Base-by-base conservation (phyloP, 2,113 vertebrate genomes). In the human (Homo sapiens) region DNA sequence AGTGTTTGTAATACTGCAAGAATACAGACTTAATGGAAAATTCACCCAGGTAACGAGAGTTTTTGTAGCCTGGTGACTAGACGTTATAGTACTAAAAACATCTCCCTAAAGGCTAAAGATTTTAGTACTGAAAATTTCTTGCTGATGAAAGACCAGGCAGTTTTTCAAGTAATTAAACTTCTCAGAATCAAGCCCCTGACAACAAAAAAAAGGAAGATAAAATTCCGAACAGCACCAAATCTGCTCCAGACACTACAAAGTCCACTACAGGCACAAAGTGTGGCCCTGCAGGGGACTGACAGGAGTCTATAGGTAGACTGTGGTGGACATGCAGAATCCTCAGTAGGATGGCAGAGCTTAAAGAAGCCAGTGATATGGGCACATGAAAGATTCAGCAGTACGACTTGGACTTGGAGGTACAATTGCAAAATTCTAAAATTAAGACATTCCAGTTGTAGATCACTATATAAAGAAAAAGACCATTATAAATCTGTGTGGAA, bases 121-220 rank as follows among this genome's bases (percentile, higher is more conserved):
- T 97, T 96, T 76, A 80, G 38, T 25, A 79, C 12, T 90, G 68
- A 89, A 79, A 90, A 45, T 10, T 57, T 80, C 18, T 87, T 68
- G 9, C 50, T 68, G 87, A 8, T 25, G n/a, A 89, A 90, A 90
- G 43, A 38, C 50, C 25, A 57, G 93, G 8, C 27, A 25, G 64
- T 92, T 96, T 64, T 80, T 16, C 66, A 96, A 94, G 32, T 48
- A 93, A 94, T 22, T 87, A 52, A 86, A 81, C 11, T 66, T 84
- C 64, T 83, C 14, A 82, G 57, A 80, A 92, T 64, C 40, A 43
- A 90, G 40, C 23, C 70, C 8, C 0, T 96, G 18, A 55, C 52
- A 55, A 55, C 52, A 55, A 55, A 55, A 55, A 55, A 55, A 48
- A 66, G 4, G 6, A 86, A 94, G 59, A 61, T 50, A 76, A 79